Percentiles rank a stretch among this genome's conserved stretches.
Conservation (phyloP, 2,113 vertebrate species). For the Protomyctophum bolini region DNA sequence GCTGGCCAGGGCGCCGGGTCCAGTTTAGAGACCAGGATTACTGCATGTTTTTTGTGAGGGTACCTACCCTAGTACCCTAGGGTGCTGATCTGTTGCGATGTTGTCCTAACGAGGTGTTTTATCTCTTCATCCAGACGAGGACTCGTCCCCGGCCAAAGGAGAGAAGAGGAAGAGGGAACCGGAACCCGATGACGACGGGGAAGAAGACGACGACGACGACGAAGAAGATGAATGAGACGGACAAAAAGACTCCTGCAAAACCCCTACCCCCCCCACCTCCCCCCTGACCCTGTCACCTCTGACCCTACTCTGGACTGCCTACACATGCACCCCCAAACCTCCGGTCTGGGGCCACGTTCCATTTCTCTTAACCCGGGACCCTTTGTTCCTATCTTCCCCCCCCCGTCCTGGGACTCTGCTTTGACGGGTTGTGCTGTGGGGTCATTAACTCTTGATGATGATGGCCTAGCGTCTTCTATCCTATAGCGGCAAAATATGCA, state of each 20-base stretch:
- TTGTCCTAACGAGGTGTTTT: too few species aligned
- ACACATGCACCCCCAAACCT: not conserved
- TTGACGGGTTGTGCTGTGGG: too few species aligned
- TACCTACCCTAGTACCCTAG: too few species aligned
- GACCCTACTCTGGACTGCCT: not conserved
- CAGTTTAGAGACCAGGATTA: too few species aligned
- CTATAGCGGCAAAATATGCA: too few species aligned
- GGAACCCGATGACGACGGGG: slow-evolving; percentile 81
- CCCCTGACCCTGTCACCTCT: slow-evolving; percentile 15
- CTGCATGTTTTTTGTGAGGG: too few species aligned
- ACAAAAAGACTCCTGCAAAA: not conserved
- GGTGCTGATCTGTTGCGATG: too few species aligned
- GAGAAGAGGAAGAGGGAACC: slow-evolving; percentile 88
- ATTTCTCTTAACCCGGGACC: slow-evolving; percentile 1
- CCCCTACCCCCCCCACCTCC: too few species aligned
- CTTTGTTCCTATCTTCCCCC: not conserved
- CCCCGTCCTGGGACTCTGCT: not conserved
- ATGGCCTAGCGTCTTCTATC: too few species aligned
- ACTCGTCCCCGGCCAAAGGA: slow-evolving; percentile 76
- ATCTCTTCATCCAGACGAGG: slow-evolving; percentile 52
- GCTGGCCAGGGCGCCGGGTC: too few species aligned
- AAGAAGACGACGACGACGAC: slow-evolving; percentile 66
- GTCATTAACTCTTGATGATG: too few species aligned
- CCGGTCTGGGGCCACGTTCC: slow-evolving; percentile 23
- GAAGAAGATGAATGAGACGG: slow-evolving; percentile 15